Base-by-base conservation (phyloP, 2,888 invertebrate species). In the Drosophila anceps region DNA sequence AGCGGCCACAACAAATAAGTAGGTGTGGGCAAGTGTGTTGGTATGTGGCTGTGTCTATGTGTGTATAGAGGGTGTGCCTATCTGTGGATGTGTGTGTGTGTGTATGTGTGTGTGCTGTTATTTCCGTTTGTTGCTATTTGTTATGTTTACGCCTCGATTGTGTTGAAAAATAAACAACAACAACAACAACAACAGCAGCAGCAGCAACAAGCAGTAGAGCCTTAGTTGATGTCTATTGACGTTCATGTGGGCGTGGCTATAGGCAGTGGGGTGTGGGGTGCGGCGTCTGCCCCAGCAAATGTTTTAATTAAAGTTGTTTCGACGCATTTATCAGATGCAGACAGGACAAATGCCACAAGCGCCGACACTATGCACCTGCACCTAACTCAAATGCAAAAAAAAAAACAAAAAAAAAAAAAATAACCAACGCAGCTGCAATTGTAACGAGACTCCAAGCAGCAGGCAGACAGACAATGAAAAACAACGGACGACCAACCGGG, bases 271-370 rank as follows among this genome's bases (percentile, higher is more conserved):
- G 27, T 6, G 33, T 4, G 15, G 18, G 18, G 1, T 4, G 24
- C n/a, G 9, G 12, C 15, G 24, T 10, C 8, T 12, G 65, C 29
- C 20, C 46, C 31, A 27, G 66, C 79, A 80, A 80, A 82, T 81
- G 89, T 90, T 90, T 86, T 87, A 87, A 87, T 87, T 87, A 87
- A 90, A 87, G 79, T 90, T 86, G 87, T 79, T 90, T 76, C 73
- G 68, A 79, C 73, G 79, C 89, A 69, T 86, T 87, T 87, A 87
- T 87, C 86, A 87, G 86, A 87, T 87, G 90, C 86, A 87, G 86
- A 87, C 86, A 86, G 90, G 86, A 88, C 76, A 86, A 68, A 78
- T 72, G 78, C 71, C 80, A 86, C 59, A 70, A 76, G 73, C 82
- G 46, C 60, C 61, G 51, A 46, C 77, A 39, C 51, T 20, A 24